Percentiles rank a stretch among this genome's conserved stretches.
Evolutionary conservation across 2,888 invertebrate genomes (phyloP).

Genomic region (Meliscaeva auricollis): DNA sequence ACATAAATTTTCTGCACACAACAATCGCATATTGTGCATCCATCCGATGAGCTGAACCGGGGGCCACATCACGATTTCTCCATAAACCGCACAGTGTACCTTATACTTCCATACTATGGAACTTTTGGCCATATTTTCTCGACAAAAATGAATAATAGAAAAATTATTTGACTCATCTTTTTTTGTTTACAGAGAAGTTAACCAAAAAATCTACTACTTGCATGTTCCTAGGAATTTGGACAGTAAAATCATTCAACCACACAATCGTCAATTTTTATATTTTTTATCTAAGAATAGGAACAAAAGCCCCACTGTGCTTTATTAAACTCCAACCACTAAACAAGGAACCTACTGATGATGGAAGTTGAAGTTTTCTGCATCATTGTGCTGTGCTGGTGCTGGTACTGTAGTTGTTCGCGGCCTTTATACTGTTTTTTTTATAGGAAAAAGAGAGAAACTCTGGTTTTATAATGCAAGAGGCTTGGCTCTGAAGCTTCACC

Average conservation of each 20-base stretch:
- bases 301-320: slow-evolving; percentile 34
- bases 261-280: too few relatives aligned
- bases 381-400: slow-evolving; percentile 16
- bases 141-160: too few relatives aligned
- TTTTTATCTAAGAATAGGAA: too few relatives aligned
- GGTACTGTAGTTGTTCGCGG: neutral
- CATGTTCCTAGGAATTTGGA: too few relatives aligned
- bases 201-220: too few relatives aligned
- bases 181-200: too few relatives aligned
- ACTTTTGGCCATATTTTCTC: neutral
- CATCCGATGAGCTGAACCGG: slow-evolving; percentile 49
- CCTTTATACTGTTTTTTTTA: slow-evolving; percentile 1
- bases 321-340: neutral
- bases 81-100: slow-evolving; percentile 41
- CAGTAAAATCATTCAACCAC: too few relatives aligned
- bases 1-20: slow-evolving; percentile 66
- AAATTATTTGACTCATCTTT: too few relatives aligned
- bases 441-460: slow-evolving; percentile 36
- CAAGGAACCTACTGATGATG: neutral
- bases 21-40: slow-evolving; percentile 66
- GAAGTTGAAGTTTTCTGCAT: slow-evolving; percentile 48
- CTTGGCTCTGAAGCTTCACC: slow-evolving; percentile 38
- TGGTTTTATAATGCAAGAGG: slow-evolving; percentile 42
- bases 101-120: slow-evolving; percentile 10
- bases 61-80: slow-evolving; percentile 63